These are phyloP conservation scores for Bemisia tabaci DNA, from an alignment of 1,140 invertebrate species.

Conservation along the genomic window DNA sequence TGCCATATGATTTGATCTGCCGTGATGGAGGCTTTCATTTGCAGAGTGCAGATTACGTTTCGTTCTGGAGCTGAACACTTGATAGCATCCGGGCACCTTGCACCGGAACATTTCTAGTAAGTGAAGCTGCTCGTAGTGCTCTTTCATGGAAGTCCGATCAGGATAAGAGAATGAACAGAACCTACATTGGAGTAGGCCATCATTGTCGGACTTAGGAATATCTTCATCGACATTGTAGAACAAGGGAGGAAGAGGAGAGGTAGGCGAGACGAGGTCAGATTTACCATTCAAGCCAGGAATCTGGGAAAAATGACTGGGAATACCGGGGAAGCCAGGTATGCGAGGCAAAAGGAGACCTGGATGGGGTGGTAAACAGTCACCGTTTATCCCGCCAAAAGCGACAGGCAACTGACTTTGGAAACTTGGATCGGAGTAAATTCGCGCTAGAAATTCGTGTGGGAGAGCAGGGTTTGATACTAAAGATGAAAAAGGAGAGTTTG, in stretches of 20 bases:
- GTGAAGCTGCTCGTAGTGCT: constrained; percentile 52
- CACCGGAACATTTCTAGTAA: constrained; percentile 61
- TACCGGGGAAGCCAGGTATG: constrained; percentile 29
- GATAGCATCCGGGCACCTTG: constrained; percentile 61
- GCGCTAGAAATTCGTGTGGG: constrained; percentile 64
- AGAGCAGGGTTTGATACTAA: constrained; percentile 31
- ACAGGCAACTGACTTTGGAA: constrained; percentile 32
- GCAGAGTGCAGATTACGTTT: constrained; percentile 57
- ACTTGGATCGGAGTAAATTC: constrained; percentile 60
- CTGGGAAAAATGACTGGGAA: constrained; percentile 26
- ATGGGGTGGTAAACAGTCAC: constrained; percentile 32
- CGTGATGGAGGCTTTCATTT: constrained; percentile 27
- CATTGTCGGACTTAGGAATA: constrained; percentile 40
- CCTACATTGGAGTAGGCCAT: constrained; percentile 46
- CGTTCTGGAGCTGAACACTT: constrained; percentile 62
- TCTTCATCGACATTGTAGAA: constrained; percentile 39
- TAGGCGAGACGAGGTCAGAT: constrained; percentile 25
- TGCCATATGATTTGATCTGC: background rate
- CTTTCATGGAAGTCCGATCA: constrained; percentile 43
- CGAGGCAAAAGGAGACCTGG: constrained; percentile 34
- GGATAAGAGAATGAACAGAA: constrained; percentile 46
- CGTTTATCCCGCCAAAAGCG: constrained; percentile 24
- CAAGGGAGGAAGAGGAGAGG: constrained; percentile 17
- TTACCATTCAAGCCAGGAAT: constrained; percentile 16
- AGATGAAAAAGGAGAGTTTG: background rate